These are phyloP conservation scores for Larimichthys crocea DNA, from an alignment of 2,113 vertebrate genomes.

Conservation along the genomic window DNA sequence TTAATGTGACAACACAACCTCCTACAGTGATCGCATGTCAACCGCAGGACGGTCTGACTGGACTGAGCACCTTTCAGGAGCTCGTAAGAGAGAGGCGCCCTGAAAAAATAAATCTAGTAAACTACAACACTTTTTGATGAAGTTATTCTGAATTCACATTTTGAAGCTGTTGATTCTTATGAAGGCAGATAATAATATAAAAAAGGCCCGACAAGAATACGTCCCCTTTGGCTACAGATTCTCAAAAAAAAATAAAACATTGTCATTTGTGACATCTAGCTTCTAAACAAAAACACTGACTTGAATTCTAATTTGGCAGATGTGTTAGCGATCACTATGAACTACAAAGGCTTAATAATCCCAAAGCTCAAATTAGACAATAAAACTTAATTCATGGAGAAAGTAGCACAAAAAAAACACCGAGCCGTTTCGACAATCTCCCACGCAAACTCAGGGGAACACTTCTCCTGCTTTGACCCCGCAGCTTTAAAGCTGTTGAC, in stretches of 20 bases:
- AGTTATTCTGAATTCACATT: slow-evolving; percentile 54
- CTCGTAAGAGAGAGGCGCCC: slow-evolving; percentile 1
- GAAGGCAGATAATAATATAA: not conserved
- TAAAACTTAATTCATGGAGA: not conserved
- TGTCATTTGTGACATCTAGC: slow-evolving; percentile 10
- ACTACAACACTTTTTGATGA: slow-evolving; percentile 43
- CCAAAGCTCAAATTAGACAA: not conserved
- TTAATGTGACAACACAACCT: slow-evolving; percentile 7
- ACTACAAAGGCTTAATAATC: slow-evolving; percentile 32
- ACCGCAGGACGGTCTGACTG: not conserved
- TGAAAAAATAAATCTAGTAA: slow-evolving; percentile 16
- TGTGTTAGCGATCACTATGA: slow-evolving; percentile 29
- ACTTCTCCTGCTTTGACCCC: slow-evolving; percentile 12
- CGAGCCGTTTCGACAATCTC: not conserved
- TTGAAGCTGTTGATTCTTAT: slow-evolving; percentile 31
- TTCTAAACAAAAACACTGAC: slow-evolving; percentile 27
- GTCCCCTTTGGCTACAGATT: slow-evolving; percentile 39
- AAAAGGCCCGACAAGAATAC: not conserved
- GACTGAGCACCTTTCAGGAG: slow-evolving; percentile 26
- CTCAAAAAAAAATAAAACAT: slow-evolving; percentile 12
- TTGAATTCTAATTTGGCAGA: slow-evolving; percentile 47
- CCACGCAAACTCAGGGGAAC: not conserved
- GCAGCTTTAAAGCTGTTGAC: not conserved
- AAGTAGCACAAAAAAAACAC: slow-evolving; percentile 7
- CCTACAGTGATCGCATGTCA: slow-evolving; percentile 11